Base-by-base conservation (phyloP, 2,888 invertebrate species). In the Calliopum simillimum region DNA sequence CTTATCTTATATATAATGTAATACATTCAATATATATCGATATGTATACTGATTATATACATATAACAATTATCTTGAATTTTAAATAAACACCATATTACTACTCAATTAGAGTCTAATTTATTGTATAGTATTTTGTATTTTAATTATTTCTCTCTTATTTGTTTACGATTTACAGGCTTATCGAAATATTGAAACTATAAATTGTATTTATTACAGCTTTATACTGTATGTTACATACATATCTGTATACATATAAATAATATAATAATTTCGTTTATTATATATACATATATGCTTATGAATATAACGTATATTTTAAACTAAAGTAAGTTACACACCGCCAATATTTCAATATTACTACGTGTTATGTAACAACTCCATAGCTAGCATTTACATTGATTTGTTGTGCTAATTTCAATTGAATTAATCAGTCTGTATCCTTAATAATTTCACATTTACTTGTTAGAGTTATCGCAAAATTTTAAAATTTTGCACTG, bases 141-240 rank as follows among this genome's bases (percentile, higher is more conserved):
- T 65, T 71, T 65, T 53, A 67, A 47, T 63, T 53, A 63, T 70
- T 69, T 67, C 64, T 70, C 69, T 67, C 69, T 49, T 47, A 56
- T 70, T 58, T 62, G 19, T 41, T 65, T 43, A 65, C 33, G 4
- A 23, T 23, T 53, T 49, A 47, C 59, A 67, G 67, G 51, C 33
- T 58, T 67, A 67, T 59, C 71, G 70, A 74, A 74, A 66, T 73
- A 74, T 71, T 74, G 71, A 73, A 70, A 74, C 70, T 71, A 64
- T 67, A 67, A 19, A 58, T 23, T 66, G 11, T 67, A 67, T 59
- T 59, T 67, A 49, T 67, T 59, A 59, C 47, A 49, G 58, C 58
- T 47, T 67, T 58, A 33, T 67, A 47, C 14, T 67, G 19, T 59
- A 58, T 33, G 33, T 33, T 33, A 8, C 33, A 33, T 47, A 65